Conservation (phyloP, 2,888 invertebrate species). For the Eupeodes luniger region DNA sequence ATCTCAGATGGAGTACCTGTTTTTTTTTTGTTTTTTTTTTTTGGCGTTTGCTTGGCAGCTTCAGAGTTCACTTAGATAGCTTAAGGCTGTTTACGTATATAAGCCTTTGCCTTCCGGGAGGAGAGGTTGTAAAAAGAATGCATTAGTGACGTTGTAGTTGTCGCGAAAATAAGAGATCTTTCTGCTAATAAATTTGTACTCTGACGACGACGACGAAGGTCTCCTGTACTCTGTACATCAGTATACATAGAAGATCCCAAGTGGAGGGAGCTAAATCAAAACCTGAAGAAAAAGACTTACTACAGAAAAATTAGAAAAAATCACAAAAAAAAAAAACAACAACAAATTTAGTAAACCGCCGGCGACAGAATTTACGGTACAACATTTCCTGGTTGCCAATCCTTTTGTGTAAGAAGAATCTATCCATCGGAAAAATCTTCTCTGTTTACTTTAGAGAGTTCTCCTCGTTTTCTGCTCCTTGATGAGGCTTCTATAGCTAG, state of each 20-base stretch:
- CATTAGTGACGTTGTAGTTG: constrained; percentile 70
- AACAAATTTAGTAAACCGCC: constrained; percentile 69
- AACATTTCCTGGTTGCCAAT: constrained; percentile 76
- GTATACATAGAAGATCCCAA: constrained; percentile 21
- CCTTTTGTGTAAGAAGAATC: constrained; percentile 75
- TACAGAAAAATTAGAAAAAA: constrained; percentile 28
- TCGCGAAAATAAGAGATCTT: constrained; percentile 71
- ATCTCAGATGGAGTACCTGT: constrained; percentile 59
- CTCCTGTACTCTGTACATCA: neutral
- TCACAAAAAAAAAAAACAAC: constrained; percentile 46
- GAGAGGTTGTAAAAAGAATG: constrained; percentile 53
- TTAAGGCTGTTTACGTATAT: neutral
- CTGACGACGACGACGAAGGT: constrained; percentile 19
- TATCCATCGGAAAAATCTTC: constrained; percentile 73
- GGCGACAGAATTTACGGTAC: constrained; percentile 74
- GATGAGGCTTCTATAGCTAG: neutral
- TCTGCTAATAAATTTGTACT: constrained; percentile 71
- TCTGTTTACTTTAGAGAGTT: constrained; percentile 64
- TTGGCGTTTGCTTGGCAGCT: constrained; percentile 16
- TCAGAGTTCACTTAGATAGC: constrained; percentile 37
- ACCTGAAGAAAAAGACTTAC: constrained; percentile 14
- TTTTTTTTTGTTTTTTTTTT: constrained; percentile 8
- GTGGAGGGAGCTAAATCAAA: constrained; percentile 59
- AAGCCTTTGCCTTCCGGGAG: constrained; percentile 35
- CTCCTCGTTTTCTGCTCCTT: constrained; percentile 60